These are phyloP conservation scores for Euwallacea fornicatus DNA, from an alignment of 1,140 invertebrate species.

Conservation along the genomic window DNA sequence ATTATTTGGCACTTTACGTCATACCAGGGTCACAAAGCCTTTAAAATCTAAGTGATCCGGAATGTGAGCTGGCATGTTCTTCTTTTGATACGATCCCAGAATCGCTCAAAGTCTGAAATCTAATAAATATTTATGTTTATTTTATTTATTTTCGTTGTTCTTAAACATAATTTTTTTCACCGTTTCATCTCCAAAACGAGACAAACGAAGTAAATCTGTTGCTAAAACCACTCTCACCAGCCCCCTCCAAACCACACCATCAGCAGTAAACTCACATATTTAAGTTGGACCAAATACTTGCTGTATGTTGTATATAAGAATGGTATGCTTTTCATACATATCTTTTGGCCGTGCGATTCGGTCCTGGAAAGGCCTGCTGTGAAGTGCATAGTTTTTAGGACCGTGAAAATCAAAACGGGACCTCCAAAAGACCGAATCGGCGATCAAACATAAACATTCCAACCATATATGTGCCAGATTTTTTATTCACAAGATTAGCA, in stretches of 20 bases:
- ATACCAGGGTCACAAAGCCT: too few species aligned
- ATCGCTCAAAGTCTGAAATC: too few species aligned
- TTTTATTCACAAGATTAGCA: conserved; percentile 53
- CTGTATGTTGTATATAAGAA: conserved; percentile 53
- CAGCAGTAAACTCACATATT: conserved; percentile 53
- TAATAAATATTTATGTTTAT: too few species aligned
- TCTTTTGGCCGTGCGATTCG: conserved; percentile 47
- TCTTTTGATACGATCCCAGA: too few species aligned
- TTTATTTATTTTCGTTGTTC: too few species aligned
- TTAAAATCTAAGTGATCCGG: too few species aligned
- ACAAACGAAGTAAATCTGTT: background rate
- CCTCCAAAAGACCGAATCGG: conserved; percentile 26
- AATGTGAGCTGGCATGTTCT: too few species aligned
- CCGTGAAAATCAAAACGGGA: conserved; percentile 44
- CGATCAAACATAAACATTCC: conserved; percentile 54
- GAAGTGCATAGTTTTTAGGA: background rate
- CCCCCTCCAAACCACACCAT: conserved; percentile 48
- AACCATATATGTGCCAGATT: conserved; percentile 58
- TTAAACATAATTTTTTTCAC: too few species aligned
- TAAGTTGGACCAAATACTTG: conserved; percentile 55
- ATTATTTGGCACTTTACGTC: too few species aligned
- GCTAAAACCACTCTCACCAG: background rate
- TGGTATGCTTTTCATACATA: conserved; percentile 56
- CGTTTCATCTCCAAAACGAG: too few species aligned
- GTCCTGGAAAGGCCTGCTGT: conserved; percentile 9